Evolutionary conservation across 2,113 vertebrate species (phyloP).

Genomic region (Notiomystis cincta): DNA sequence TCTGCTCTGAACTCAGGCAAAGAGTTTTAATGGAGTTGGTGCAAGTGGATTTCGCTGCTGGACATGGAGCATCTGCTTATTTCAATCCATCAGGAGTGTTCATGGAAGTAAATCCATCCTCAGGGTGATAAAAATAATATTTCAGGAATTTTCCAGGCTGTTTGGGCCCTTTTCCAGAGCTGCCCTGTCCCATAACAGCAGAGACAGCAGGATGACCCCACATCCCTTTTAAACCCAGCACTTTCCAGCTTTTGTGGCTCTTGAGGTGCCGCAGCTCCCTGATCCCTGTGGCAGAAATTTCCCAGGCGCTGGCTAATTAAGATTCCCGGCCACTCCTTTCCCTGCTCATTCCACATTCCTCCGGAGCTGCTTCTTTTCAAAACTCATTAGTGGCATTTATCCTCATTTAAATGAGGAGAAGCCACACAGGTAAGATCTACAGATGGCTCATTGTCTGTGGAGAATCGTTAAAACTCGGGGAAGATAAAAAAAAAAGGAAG

Average conservation of each 20-base stretch:
- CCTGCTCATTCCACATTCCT: slow-evolving; percentile 50
- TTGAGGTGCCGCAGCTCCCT: background rate
- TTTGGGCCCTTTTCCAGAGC: background rate
- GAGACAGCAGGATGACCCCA: background rate
- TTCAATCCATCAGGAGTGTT: background rate
- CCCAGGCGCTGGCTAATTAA: background rate
- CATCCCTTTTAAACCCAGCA: rapidly evolving
- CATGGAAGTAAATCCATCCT: rapidly evolving
- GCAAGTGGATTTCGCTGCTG: background rate
- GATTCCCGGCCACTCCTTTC: background rate
- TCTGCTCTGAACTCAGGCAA: background rate
- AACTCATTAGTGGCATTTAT: slow-evolving; percentile 61
- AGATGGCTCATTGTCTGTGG: slow-evolving; percentile 49
- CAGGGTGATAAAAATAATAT: background rate
- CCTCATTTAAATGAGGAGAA: slow-evolving; percentile 52
- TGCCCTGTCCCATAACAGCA: background rate
- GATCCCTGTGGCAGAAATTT: background rate
- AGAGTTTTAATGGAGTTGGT: background rate
- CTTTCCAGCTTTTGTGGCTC: rapidly evolving
- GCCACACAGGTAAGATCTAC: slow-evolving; percentile 20
- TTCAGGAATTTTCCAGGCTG: background rate
- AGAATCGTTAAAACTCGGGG: background rate
- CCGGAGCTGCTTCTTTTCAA: background rate
- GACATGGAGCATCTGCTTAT: background rate
- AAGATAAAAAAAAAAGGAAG: background rate